Conservation (phyloP, 2,797 vertebrate species). For the Onychomys torridus region DNA sequence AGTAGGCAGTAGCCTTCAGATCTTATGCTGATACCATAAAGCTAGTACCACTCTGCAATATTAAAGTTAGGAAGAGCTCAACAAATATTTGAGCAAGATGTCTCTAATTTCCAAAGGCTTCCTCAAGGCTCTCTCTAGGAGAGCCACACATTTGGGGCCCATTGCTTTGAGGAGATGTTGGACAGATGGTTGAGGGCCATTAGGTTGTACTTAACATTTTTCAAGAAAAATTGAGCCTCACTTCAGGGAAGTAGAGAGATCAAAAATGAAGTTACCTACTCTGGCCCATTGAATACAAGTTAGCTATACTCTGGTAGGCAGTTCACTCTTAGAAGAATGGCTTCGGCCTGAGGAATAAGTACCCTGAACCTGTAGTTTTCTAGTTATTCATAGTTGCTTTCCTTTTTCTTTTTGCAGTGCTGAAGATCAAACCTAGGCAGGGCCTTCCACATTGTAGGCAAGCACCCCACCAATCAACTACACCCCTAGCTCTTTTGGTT, state of each 20-base stretch:
- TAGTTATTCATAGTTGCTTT: background rate
- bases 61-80: constrained; percentile 53
- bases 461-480: background rate
- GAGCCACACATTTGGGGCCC: constrained; percentile 38
- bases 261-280: constrained; percentile 67
- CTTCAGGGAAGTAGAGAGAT: constrained; percentile 73
- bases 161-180: constrained; percentile 51
- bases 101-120: constrained; percentile 56
- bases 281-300: constrained; percentile 53
- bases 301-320: constrained; percentile 2
- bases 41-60: background rate
- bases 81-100: constrained; percentile 62
- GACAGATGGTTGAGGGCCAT: constrained; percentile 52
- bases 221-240: constrained; percentile 60
- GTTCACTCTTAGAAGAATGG: constrained; percentile 51
- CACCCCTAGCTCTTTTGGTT: background rate
- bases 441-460: background rate
- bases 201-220: constrained; percentile 65
- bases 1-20: background rate
- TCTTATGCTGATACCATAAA: background rate
- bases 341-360: background rate
- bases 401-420: background rate
- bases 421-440: background rate
- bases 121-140: background rate
- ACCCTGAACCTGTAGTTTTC: background rate